Evolutionary conservation across 1,140 invertebrate genomes (phyloP), one percentile per base, ranked within the genome.

Genomic region (Hetaerina americana): DNA sequence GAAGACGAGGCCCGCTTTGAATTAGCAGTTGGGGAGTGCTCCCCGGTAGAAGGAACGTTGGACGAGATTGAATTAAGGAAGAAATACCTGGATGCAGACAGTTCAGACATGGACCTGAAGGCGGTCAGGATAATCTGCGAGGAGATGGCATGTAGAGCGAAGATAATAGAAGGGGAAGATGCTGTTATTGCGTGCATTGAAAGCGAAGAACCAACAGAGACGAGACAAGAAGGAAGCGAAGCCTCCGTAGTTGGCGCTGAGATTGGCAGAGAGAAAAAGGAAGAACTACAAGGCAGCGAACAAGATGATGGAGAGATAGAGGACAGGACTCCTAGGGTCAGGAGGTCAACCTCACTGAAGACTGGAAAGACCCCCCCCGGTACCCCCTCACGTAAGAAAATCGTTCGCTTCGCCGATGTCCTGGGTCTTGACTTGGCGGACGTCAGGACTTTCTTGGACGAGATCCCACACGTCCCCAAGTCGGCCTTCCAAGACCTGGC

Each of bases 351-450:
- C 0, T 96, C 93, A 0, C 80, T 97, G 18, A 96, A 95, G 82
- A 90, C 90, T 0, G 91, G 92, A 0, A 96, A 96, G 82, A 96
- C 93, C 0, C 94, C 94, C 25, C 94, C 94, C 0, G 92, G 91
- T 0, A 94, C 92, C 10, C 92, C 93, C 0, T 88, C 90, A 1
- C 84, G 90, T 0, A 97, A 97, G 80, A 98, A 97, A 81, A 96
- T 96, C 31, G 95, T 97, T 0, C 85, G 95, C 22, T 98, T 98
- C 80, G 96, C 95, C 0, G 96, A 98, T 78, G 94, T 93, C 0
- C 82, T 98, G 28, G 96, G 96, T 0, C 82, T 98, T 6, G 95
- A 98, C 83, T 82, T 98, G 73, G 94, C 93, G 12, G 92, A 94
- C 77, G 90, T 97, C 0, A 87, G 93, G 77, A 94, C 92, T 1